A percentile compares a stretch with the other conserved stretches of the same genome.
These are phyloP conservation scores for Taurulus bubalis DNA, from an alignment of 2,113 vertebrate species.

Conservation along the genomic window DNA sequence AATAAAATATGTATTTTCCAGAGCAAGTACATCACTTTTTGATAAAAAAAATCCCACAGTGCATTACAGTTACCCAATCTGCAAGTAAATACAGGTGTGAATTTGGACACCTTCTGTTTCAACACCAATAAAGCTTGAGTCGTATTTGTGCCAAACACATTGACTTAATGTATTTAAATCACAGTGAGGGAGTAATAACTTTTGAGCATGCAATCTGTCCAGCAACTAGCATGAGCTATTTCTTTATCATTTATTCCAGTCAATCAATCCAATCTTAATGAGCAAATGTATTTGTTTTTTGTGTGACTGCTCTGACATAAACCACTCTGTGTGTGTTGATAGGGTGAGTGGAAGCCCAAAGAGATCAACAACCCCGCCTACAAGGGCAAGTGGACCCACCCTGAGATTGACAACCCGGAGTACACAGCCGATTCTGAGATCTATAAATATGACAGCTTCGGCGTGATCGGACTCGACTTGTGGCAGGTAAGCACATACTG, in stretches of 20 bases:
- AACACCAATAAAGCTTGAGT: neutral
- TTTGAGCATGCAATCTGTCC: neutral
- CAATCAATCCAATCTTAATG: neutral
- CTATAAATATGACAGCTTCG: slow-evolving; percentile 84
- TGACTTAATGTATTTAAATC: neutral
- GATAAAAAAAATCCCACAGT: neutral
- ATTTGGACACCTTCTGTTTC: neutral
- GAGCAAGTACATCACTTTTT: neutral
- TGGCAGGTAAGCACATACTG: slow-evolving; percentile 82
- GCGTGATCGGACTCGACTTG: slow-evolving; percentile 87
- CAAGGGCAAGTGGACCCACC: slow-evolving; percentile 88
- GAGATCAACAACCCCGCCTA: slow-evolving; percentile 87
- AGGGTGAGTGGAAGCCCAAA: slow-evolving; percentile 87
- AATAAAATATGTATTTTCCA: neutral
- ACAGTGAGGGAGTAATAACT: neutral
- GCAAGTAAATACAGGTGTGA: neutral
- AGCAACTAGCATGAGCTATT: neutral
- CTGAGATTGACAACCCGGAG: slow-evolving; percentile 89
- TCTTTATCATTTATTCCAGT: neutral
- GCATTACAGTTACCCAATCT: neutral
- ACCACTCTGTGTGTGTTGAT: slow-evolving; percentile 14
- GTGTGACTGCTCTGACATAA: neutral
- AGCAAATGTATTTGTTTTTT: neutral
- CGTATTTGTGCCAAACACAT: neutral
- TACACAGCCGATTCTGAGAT: slow-evolving; percentile 84